Evolutionary conservation across 2,888 invertebrate genomes (phyloP), one percentile per base, ranked within the genome.

Genomic region (Folsomia candida): DNA sequence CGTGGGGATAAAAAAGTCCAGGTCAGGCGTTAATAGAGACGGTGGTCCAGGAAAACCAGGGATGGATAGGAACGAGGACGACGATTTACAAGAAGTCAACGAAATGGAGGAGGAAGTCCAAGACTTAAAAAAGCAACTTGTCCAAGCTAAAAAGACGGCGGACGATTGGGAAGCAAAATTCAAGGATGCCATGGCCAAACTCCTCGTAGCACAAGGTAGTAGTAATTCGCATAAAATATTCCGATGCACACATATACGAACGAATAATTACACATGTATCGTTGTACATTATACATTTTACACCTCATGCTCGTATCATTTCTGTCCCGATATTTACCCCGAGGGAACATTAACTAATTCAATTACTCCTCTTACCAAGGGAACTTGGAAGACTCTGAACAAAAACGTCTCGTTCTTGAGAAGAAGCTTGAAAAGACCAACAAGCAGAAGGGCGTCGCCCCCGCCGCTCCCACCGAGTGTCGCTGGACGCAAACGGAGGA

Each of bases 331-430:
- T n/a, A n/a, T n/a, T n/a, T n/a, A n/a, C n/a, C n/a, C n/a, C n/a
- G n/a, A n/a, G n/a, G n/a, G n/a, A n/a, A n/a, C n/a, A n/a, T n/a
- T n/a, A n/a, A n/a, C n/a, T n/a, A n/a, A n/a, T n/a, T n/a, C n/a
- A n/a, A n/a, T n/a, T n/a, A n/a, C n/a, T n/a, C n/a, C n/a, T n/a
- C n/a, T n/a, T n/a, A n/a, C n/a, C n/a, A 28, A 75, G 62, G 75
- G 68, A 22, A 72, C 18, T 58, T 92, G 79, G 93, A 93, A 81
- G 93, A 93, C 81, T 86, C 90, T 73, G 91, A 89, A 82, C 87
- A 90, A 81, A 89, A 88, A 83, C 92, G 92, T 80, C 86, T 89
- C 66, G 87, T 89, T 80, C 83, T 94, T 74, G 93, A 94, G 82
- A 91, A 89, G 83, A 90, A 89, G 84, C 83, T 92, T 78, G 88